These are phyloP conservation scores for Melinaea marsaeus DNA, from an alignment of 2,888 invertebrate species.

Conservation along the genomic window DNA sequence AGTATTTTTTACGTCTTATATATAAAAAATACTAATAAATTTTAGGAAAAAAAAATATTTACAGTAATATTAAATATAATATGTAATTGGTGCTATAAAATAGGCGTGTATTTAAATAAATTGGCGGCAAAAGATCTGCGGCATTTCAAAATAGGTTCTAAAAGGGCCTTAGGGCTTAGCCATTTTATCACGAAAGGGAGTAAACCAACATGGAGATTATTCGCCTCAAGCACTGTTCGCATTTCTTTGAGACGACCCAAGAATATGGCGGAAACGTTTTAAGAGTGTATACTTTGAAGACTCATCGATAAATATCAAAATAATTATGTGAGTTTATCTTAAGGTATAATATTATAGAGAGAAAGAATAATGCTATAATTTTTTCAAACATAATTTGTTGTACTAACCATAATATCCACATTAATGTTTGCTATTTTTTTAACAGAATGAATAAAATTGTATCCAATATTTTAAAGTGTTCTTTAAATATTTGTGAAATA, in stretches of 20 bases:
- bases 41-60: too few species aligned
- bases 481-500: constrained; percentile 7
- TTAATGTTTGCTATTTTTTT: neutral
- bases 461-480: constrained; percentile 4
- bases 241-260: constrained; percentile 34
- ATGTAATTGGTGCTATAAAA: too few species aligned
- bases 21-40: too few species aligned
- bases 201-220: constrained; percentile 45
- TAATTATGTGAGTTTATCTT: neutral
- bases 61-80: too few species aligned
- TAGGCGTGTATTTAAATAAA: too few species aligned
- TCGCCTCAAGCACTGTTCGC: constrained; percentile 39
- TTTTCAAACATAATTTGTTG: neutral
- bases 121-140: too few species aligned
- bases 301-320: constrained; percentile 4
- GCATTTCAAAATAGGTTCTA: constrained; percentile 19
- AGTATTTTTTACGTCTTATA: too few species aligned
- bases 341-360: neutral
- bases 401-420: neutral
- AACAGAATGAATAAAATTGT: neutral
- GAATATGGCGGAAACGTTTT: constrained; percentile 13
- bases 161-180: constrained; percentile 22
- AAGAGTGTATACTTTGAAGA: constrained; percentile 16
- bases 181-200: constrained; percentile 39
- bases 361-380: neutral